Percentiles rank a stretch among this genome's conserved stretches.
Evolutionary conservation across 2,113 vertebrate species (phyloP).

Genomic region (Ivindomyrus marchei): DNA sequence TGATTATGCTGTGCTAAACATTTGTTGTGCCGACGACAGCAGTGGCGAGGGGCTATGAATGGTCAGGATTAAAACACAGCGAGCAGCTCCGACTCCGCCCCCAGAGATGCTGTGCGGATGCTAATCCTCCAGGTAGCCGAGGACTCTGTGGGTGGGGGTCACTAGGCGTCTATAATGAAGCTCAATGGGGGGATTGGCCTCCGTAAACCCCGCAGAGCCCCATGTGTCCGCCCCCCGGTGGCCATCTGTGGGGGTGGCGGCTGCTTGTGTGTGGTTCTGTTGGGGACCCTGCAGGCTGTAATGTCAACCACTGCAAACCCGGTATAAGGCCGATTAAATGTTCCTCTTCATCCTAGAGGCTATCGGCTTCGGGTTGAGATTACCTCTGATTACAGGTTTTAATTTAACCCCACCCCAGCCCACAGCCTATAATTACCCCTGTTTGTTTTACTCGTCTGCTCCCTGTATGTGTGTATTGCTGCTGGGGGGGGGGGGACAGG

Average conservation of each 20-base stretch:
- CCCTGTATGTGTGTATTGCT: not conserved
- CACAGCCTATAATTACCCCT: conserved; percentile 13
- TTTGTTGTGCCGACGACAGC: too few species aligned
- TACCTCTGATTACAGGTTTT: conserved; percentile 19
- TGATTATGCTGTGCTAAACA: too few species aligned
- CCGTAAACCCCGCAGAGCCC: conserved; percentile 52
- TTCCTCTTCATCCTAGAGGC: not conserved
- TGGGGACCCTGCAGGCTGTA: conserved; percentile 30
- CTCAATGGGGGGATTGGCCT: conserved; percentile 53
- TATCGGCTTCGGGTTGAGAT: not conserved
- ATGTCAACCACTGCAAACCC: conserved; percentile 28
- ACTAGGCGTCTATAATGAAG: conserved; percentile 53
- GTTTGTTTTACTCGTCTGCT: not conserved
- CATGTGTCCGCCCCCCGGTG: conserved; percentile 31
- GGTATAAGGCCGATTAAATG: conserved; percentile 1
- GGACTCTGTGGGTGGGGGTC: conserved; percentile 25
- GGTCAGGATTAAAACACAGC: not conserved
- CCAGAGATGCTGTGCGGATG: not conserved
- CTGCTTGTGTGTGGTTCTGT: not conserved
- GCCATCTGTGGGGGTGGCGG: conserved; percentile 6
- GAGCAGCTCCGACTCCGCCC: not conserved
- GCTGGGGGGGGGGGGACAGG: too few species aligned
- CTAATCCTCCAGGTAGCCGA: not conserved
- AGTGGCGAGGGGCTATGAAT: not conserved
- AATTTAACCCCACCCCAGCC: conserved; percentile 2